Base-by-base conservation (phyloP, 2,888 invertebrate species). In the Tryphoninae sp. region DNA sequence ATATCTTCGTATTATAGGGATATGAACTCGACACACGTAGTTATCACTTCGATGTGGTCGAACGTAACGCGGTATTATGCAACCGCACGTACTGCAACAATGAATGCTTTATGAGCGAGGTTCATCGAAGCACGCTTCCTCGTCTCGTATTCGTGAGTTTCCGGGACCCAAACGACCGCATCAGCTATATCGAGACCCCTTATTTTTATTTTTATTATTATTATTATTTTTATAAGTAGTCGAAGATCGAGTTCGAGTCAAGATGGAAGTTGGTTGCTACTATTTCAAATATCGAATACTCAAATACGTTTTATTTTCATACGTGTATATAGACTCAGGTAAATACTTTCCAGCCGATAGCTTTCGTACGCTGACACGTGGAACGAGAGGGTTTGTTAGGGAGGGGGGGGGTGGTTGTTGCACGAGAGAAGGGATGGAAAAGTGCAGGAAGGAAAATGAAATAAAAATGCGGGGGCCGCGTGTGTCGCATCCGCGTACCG, bases 341-440 rank as follows among this genome's bases (percentile, higher is more conserved):
- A 58, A 11, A 51, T 19, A 33, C 19, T 13, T 79, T 79, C 74
- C 79, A 69, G 68, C 45, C 79, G 79, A 79, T 79, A 53, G 79
- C 74, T 13, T 69, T 64, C 22, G 69, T 53, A 69, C 58, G 80
- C 74, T 65, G 74, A 73, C 62, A 69, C 65, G 64, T 69, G 68
- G 62, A 61, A 73, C 61, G 33, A 33, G 33, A 65, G 45, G 23
- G 16, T 2, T 42, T 42, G 53, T 51, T 16, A 19, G 19, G 23
- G 8, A 11, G 16, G 42, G 13, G 16, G 42, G 13, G 64, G 42
- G 23, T 2, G 19, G 22, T 2, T 19, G 13, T 11, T n/a, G 16
- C 11, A 19, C 1, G 58, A 9, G 59, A 67, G 67, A 55, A 71
- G 16, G 23, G 65, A 71, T 19, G 19, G 55, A 33, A 33, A 65